phyloP scores from a whole-genome alignment of 2,113 vertebrate genomes.

The Melanerpes formicivorus region DNA sequence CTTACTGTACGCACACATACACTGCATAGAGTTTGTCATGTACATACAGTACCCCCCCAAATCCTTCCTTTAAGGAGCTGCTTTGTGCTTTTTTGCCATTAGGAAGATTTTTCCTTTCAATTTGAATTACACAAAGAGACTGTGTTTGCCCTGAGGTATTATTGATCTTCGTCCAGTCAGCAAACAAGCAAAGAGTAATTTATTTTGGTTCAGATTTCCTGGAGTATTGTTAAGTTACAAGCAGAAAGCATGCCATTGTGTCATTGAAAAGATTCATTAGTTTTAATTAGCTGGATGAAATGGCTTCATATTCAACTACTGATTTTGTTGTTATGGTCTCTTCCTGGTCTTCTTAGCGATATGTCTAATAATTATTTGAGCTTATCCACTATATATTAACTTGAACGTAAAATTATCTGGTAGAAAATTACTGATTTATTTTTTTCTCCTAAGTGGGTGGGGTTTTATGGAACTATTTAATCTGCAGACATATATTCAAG shows the following conservation, averaged over 20 bases:
- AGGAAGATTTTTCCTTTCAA: neutral
- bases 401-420: neutral
- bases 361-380: neutral
- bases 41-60: neutral
- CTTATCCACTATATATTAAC: neutral
- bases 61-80: neutral
- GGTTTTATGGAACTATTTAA: conserved; percentile 2
- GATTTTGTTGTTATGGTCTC: neutral
- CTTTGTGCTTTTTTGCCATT: neutral
- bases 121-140: neutral
- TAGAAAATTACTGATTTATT: neutral
- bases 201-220: conserved; percentile 15
- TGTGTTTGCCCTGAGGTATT: neutral
- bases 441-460: neutral
- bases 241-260: neutral
- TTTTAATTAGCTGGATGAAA: neutral
- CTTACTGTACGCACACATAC: neutral
- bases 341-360: neutral
- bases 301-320: neutral
- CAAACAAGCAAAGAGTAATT: conserved; percentile 16
- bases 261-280: conserved; percentile 15
- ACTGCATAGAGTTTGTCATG: neutral
- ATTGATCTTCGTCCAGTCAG: conserved; percentile 6
- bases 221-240: neutral
- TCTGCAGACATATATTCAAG: neutral